These are phyloP conservation scores for Tursiops truncatus DNA, from an alignment of 2,113 vertebrate genomes.

Conservation along the genomic window DNA sequence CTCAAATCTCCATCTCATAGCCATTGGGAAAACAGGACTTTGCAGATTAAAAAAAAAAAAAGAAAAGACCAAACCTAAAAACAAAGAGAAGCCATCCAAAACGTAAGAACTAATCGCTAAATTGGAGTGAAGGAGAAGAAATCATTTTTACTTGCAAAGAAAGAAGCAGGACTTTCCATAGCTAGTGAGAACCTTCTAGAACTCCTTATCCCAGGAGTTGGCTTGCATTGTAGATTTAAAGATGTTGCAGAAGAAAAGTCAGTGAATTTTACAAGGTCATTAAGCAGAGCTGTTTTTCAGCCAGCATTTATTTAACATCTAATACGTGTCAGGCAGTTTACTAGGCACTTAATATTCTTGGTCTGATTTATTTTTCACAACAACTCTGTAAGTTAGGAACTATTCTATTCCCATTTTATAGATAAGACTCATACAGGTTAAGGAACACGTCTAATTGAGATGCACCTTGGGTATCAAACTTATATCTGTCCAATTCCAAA, in stretches of 20 bases:
- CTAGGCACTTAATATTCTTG: background rate
- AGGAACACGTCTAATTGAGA: background rate
- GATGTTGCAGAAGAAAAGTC: background rate
- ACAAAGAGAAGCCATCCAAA: background rate
- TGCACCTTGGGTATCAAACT: background rate
- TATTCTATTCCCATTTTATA: background rate
- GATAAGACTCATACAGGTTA: background rate
- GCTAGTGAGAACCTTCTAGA: background rate
- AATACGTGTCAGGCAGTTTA: background rate
- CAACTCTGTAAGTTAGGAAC: background rate
- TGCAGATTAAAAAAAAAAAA: conserved; percentile 2
- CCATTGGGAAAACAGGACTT: conserved; percentile 2
- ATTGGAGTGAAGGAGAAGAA: background rate
- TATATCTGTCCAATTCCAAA: background rate
- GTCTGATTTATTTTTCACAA: conserved; percentile 6
- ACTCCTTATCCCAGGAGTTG: background rate
- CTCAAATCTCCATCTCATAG: background rate
- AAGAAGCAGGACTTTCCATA: background rate
- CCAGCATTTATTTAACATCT: background rate
- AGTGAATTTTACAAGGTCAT: background rate
- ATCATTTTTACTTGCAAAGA: background rate
- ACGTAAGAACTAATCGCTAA: background rate
- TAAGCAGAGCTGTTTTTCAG: conserved; percentile 25
- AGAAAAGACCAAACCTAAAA: background rate
- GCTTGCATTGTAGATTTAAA: background rate